Conservation (phyloP, 2,888 invertebrate genomes). For the Clunio marinus region DNA sequence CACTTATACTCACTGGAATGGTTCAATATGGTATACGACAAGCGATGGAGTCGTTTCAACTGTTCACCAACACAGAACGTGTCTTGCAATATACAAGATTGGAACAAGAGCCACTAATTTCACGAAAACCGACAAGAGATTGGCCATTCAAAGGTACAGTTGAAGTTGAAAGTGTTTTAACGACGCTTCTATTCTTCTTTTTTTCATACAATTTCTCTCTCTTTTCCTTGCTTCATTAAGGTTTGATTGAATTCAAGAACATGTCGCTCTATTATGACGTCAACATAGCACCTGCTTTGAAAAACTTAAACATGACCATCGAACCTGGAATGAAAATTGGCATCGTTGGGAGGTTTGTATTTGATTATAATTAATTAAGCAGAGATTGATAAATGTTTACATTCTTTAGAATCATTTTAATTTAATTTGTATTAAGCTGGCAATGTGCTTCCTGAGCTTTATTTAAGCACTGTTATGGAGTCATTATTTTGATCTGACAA, state of each 20-base stretch:
- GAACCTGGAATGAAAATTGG: slow-evolving; percentile 53
- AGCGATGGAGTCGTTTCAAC: slow-evolving; percentile 65
- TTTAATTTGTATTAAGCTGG: no score
- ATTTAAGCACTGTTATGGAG: no score
- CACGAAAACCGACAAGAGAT: slow-evolving; percentile 55
- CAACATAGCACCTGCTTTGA: slow-evolving; percentile 63
- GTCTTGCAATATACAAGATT: slow-evolving; percentile 68
- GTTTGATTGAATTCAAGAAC: slow-evolving; percentile 54
- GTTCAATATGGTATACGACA: slow-evolving; percentile 66
- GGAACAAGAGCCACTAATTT: slow-evolving; percentile 55
- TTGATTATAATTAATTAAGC: no score
- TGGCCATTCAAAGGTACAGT: slow-evolving; percentile 64
- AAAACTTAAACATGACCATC: slow-evolving; percentile 64
- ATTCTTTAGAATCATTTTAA: no score
- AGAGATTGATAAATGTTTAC: no score
- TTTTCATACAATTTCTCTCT: slow-evolving; percentile 47
- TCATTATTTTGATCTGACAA: no score
- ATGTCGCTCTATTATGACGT: slow-evolving; percentile 59
- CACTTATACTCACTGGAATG: slow-evolving; percentile 66
- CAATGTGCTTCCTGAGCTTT: no score
- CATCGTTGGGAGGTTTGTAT: slow-evolving; percentile 56
- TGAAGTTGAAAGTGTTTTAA: slow-evolving; percentile 53
- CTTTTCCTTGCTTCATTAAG: slow-evolving; percentile 47
- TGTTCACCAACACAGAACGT: slow-evolving; percentile 70
- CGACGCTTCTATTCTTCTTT: slow-evolving; percentile 42